phyloP scores from a whole-genome alignment of 2,888 invertebrate genomes.

The Phaonia tiefii region DNA sequence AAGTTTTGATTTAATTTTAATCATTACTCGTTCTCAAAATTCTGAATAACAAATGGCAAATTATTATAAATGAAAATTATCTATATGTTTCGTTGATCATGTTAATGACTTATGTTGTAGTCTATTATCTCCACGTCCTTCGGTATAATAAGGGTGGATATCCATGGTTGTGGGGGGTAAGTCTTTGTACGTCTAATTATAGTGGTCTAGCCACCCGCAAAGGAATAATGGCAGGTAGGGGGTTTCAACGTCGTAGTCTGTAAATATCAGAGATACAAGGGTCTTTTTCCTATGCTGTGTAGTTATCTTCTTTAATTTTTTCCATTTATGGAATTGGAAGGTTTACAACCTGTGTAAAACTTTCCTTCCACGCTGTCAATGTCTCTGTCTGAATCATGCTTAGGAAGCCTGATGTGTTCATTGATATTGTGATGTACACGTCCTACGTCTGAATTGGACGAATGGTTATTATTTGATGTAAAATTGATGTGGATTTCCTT shows the following conservation, averaged over 20 bases:
- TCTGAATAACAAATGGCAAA: too few relatives aligned
- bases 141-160: not conserved
- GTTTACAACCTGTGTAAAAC: not conserved
- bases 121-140: slow-evolving; percentile 16
- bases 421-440: too few relatives aligned
- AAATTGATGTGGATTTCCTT: slow-evolving; percentile 61
- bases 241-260: slow-evolving; percentile 26
- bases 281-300: not conserved
- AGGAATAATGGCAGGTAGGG: not conserved
- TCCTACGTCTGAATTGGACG: slow-evolving; percentile 65
- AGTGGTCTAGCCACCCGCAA: not conserved
- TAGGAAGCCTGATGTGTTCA: too few relatives aligned
- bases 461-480: slow-evolving; percentile 58
- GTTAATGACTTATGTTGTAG: slow-evolving; percentile 22
- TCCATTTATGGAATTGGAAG: not conserved
- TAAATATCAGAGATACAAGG: slow-evolving; percentile 19
- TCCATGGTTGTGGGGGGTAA: slow-evolving; percentile 39
- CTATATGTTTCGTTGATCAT: slow-evolving; percentile 1
- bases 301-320: not conserved
- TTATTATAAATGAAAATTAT: too few relatives aligned
- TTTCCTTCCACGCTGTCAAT: too few relatives aligned
- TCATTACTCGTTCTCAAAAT: too few relatives aligned
- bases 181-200: slow-evolving; percentile 20
- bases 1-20: too few relatives aligned
- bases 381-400: too few relatives aligned